Evolutionary conservation across 1,140 invertebrate species (phyloP), one percentile per base, ranked within the genome.

Genomic region (Achroia grisella): DNA sequence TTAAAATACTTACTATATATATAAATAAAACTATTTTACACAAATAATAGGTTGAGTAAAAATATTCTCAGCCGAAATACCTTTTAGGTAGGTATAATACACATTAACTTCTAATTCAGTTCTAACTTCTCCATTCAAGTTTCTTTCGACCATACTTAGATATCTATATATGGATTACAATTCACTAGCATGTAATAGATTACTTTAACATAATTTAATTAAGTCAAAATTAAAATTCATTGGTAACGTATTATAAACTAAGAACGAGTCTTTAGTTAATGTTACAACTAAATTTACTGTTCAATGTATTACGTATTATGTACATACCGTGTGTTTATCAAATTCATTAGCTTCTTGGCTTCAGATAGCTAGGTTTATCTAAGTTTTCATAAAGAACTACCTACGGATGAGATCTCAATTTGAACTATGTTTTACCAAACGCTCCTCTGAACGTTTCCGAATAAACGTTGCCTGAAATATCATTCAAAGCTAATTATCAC

Each of bases 341-440:
- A 65, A 62, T 51, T 62, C 50, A 57, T 70, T 80, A 79, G 79
- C 79, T 61, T 80, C 77, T 79, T 79, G 73, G 79, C 71, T 75
- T 79, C 62, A 61, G 63, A 69, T 69, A 71, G 66, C 60, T 72
- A 75, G 58, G 59, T 67, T 68, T 67, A 71, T 69, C 62, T 77
- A 75, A 74, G 60, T 64, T 69, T 77, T 76, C 47, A 53, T 77
- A 67, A 67, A 71, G 53, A 65, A 71, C 67, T 75, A 72, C 60
- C 71, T 79, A 82, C 61, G 58, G 58, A 72, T 84, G 80, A 85
- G 80, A 85, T 85, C 80, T 75, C 54, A 75, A 73, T 78, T 82
- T 80, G 71, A 85, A 85, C 78, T 85, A 72, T 72, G 55, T 53
- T 72, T 76, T 64, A 77, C 62, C 66, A 62, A 81, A 77, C 68